Evolutionary conservation across 2,113 vertebrate species (phyloP).

Genomic region (Sinocyclocheilus grahami): DNA sequence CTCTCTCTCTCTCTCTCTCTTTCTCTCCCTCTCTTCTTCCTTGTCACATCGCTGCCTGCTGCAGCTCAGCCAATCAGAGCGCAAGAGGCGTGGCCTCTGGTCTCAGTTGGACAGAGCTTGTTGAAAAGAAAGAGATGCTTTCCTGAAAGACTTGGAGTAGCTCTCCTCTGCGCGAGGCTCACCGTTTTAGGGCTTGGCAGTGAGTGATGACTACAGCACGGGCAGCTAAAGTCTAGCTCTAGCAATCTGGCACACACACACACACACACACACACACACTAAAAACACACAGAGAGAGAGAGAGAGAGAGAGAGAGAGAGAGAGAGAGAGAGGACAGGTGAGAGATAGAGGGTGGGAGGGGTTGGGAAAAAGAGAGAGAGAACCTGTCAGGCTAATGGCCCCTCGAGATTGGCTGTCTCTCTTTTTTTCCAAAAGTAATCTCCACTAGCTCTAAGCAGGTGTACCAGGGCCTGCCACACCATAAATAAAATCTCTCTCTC

Average conservation of each 20-base stretch:
- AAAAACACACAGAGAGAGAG: constrained; percentile 4
- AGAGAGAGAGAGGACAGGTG: constrained; percentile 47
- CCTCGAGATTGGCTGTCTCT: constrained; percentile 60
- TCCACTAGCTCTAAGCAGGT: constrained; percentile 65
- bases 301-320: constrained; percentile 22
- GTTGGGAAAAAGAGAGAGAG: constrained; percentile 48
- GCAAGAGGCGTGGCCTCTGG: constrained; percentile 62
- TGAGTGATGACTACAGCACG: constrained; percentile 65
- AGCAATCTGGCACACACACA: constrained; percentile 44
- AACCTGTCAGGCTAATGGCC: constrained; percentile 62
- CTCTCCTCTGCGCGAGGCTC: constrained; percentile 45
- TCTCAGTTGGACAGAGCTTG: constrained; percentile 56
- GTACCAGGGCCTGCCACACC: constrained; percentile 66
- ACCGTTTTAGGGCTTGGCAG: constrained; percentile 59
- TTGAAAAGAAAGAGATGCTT: constrained; percentile 69
- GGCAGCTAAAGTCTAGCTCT: constrained; percentile 36
- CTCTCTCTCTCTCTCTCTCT: no score
- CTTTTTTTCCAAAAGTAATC: constrained; percentile 70
- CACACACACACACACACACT: constrained; percentile 1
- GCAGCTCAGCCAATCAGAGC: constrained; percentile 68
- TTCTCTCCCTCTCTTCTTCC: constrained; percentile 14
- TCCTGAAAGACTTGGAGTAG: constrained; percentile 64
- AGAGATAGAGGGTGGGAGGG: background rate
- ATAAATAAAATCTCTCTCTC: constrained; percentile 78
- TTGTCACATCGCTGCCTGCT: constrained; percentile 38